These are phyloP conservation scores for Neuroterus valhalla DNA, from an alignment of 1,140 invertebrate genomes.

Conservation along the genomic window DNA sequence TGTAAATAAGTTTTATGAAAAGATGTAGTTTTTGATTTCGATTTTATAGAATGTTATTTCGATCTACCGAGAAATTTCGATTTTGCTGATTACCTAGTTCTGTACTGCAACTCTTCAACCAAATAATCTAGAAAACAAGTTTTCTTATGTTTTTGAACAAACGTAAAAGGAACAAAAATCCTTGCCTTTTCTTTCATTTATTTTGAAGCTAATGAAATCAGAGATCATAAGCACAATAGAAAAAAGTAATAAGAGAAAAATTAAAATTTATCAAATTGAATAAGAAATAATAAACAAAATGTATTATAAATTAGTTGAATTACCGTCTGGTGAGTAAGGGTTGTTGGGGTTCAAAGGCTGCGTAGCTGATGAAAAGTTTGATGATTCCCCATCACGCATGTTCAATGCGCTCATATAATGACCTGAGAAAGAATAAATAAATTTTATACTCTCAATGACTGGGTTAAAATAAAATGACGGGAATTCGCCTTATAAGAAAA, in stretches of 20 bases:
- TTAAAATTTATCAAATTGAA: not conserved
- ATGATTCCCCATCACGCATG: slow-evolving; percentile 76
- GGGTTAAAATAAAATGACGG: not conserved
- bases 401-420: slow-evolving; percentile 77
- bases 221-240: not conserved
- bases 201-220: not conserved
- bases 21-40: too few relatives aligned
- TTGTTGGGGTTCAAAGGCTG: slow-evolving; percentile 91
- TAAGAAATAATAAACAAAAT: slow-evolving; percentile 32
- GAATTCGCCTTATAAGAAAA: too few relatives aligned
- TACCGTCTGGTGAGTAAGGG: slow-evolving; percentile 92
- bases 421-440: slow-evolving; percentile 62
- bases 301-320: slow-evolving; percentile 62
- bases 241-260: not conserved
- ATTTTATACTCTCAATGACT: not conserved
- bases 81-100: too few relatives aligned
- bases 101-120: too few relatives aligned
- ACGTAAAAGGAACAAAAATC: too few relatives aligned
- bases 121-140: too few relatives aligned
- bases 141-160: too few relatives aligned
- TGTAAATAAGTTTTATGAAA: too few relatives aligned
- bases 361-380: slow-evolving; percentile 80
- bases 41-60: too few relatives aligned
- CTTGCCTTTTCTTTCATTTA: too few relatives aligned
- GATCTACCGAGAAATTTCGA: too few relatives aligned